Evolutionary conservation across 2,113 vertebrate genomes (phyloP).

Genomic region (Callionymus lyra): DNA sequence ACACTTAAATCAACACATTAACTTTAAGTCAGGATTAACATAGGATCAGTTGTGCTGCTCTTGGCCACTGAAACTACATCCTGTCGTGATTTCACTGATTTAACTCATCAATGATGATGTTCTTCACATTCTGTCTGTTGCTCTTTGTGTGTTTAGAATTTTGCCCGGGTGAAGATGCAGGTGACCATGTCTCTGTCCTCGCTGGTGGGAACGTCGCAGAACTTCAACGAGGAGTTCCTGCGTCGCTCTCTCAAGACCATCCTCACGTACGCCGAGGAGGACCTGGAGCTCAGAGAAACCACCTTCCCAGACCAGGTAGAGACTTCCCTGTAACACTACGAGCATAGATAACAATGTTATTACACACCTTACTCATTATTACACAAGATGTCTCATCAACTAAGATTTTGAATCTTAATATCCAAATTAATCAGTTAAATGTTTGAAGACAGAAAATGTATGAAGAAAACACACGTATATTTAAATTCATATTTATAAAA

Average conservation of each 20-base stretch:
- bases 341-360: too few relatives aligned
- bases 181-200: constrained; percentile 98
- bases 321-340: not conserved
- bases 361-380: too few relatives aligned
- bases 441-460: too few relatives aligned
- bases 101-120: not conserved
- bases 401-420: too few relatives aligned
- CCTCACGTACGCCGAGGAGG: constrained; percentile 91
- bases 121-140: not conserved
- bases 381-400: too few relatives aligned
- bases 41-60: too few relatives aligned
- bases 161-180: constrained; percentile 98
- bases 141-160: constrained; percentile 73
- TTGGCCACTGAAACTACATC: too few relatives aligned
- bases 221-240: constrained; percentile 95
- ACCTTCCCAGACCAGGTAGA: constrained; percentile 93
- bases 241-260: constrained; percentile 94
- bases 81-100: not conserved
- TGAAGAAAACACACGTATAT: too few relatives aligned
- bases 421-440: too few relatives aligned
- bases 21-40: too few relatives aligned
- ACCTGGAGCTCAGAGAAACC: constrained; percentile 88
- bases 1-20: too few relatives aligned
- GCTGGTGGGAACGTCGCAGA: constrained; percentile 93
- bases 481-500: too few relatives aligned